Conservation (phyloP, 2,113 vertebrate genomes). For the Grallaria varia region DNA sequence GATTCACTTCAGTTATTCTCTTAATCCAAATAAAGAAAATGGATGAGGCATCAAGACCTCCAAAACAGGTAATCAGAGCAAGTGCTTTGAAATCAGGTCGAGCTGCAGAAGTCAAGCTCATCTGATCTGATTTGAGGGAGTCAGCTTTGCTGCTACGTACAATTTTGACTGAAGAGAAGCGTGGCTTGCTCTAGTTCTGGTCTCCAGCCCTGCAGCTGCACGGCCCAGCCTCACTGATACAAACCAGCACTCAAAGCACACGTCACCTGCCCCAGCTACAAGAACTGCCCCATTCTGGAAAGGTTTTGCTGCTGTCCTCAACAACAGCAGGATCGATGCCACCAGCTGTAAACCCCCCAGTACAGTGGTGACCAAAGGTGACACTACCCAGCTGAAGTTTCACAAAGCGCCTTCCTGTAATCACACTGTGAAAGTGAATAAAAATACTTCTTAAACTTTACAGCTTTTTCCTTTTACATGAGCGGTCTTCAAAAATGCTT, state of each 20-base stretch:
- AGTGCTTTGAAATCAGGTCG: not conserved
- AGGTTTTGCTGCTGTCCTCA: not conserved
- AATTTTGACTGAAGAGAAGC: not conserved
- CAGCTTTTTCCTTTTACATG: not conserved
- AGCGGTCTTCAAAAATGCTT: not conserved
- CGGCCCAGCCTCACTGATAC: not conserved
- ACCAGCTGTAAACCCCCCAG: not conserved
- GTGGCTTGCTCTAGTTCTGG: not conserved
- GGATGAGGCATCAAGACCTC: slow-evolving; percentile 9
- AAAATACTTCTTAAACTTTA: not conserved
- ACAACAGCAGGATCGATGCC: not conserved
- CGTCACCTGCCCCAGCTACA: not conserved
- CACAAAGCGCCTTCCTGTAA: not conserved
- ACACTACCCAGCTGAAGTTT: not conserved
- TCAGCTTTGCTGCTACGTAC: not conserved
- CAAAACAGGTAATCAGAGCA: slow-evolving; percentile 14
- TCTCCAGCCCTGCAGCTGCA: not conserved
- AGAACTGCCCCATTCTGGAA: not conserved
- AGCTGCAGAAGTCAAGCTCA: not conserved
- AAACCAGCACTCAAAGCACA: not conserved
- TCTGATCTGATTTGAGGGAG: not conserved
- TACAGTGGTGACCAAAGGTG: not conserved
- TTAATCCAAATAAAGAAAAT: slow-evolving; percentile 54
- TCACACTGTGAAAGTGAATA: not conserved
- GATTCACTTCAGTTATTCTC: slow-evolving; percentile 52